Conservation (phyloP, 2,113 vertebrate genomes). For the Apistogramma diplotaenia region DNA sequence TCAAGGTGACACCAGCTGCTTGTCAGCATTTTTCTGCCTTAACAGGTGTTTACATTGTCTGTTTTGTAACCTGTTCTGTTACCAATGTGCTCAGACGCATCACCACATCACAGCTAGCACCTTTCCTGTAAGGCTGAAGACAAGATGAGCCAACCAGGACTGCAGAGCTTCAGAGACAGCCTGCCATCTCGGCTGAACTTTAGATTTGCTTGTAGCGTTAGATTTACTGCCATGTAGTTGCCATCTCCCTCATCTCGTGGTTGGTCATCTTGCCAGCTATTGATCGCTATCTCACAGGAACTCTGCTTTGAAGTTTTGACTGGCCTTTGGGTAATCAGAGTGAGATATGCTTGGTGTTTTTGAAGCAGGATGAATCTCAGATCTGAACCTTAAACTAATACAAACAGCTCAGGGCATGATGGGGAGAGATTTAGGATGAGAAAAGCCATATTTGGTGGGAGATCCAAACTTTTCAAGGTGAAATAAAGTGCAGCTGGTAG, state of each 20-base stretch:
- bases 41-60: conserved; percentile 1
- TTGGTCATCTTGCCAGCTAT: conserved; percentile 19
- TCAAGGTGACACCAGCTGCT: conserved; percentile 10
- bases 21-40: not conserved
- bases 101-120: not conserved
- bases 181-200: not conserved
- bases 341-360: not conserved
- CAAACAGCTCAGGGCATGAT: not conserved
- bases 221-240: not conserved
- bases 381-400: not conserved
- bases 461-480: not conserved
- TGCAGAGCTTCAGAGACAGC: not conserved
- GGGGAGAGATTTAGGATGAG: not conserved
- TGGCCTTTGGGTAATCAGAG: not conserved
- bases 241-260: not conserved
- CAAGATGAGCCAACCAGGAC: conserved; percentile 27
- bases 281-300: conserved; percentile 21
- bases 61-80: not conserved
- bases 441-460: not conserved
- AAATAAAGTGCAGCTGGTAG: not conserved
- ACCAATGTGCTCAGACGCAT: not conserved
- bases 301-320: conserved; percentile 24
- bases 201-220: conserved; percentile 26
- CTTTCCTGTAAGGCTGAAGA: not conserved
- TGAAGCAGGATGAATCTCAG: not conserved